phyloP scores from a whole-genome alignment of 1,140 invertebrate genomes.

The Parasteatoda tepidariorum region DNA sequence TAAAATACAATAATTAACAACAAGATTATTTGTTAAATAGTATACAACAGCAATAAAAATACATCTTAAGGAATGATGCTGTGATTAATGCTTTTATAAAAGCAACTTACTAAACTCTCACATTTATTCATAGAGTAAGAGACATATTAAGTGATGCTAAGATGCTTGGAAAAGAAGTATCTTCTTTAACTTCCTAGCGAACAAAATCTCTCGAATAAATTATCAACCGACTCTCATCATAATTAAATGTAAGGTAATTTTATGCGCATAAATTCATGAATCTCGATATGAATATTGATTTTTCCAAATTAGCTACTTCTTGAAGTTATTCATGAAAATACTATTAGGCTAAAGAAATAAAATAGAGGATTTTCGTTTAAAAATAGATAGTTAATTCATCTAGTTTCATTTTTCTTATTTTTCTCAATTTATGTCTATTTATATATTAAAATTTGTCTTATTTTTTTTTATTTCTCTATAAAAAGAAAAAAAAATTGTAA shows the following conservation, averaged over 20 bases:
- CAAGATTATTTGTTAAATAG: slow-evolving; percentile 43
- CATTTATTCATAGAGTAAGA: slow-evolving; percentile 17
- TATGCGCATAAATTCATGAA: background rate
- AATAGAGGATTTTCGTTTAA: background rate
- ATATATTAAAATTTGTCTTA: no score
- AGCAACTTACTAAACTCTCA: slow-evolving; percentile 23
- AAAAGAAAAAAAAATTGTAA: no score
- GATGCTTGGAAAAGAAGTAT: background rate
- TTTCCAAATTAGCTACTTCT: background rate
- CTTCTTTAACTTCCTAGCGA: background rate
- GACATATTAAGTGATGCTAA: background rate
- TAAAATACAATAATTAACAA: slow-evolving; percentile 49
- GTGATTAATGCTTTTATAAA: background rate
- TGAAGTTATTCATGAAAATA: background rate
- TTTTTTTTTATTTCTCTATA: no score
- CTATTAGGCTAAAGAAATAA: background rate
- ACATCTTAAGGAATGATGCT: slow-evolving; percentile 36
- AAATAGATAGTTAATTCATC: background rate
- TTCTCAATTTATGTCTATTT: no score
- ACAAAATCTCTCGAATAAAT: no score
- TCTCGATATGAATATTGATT: background rate
- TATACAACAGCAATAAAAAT: slow-evolving; percentile 55
- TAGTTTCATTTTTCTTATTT: no score
- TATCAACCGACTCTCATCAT: no score
- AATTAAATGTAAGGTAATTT: no score